Evolutionary conservation across 1,140 invertebrate genomes (phyloP).

Genomic region (Euura lappo): DNA sequence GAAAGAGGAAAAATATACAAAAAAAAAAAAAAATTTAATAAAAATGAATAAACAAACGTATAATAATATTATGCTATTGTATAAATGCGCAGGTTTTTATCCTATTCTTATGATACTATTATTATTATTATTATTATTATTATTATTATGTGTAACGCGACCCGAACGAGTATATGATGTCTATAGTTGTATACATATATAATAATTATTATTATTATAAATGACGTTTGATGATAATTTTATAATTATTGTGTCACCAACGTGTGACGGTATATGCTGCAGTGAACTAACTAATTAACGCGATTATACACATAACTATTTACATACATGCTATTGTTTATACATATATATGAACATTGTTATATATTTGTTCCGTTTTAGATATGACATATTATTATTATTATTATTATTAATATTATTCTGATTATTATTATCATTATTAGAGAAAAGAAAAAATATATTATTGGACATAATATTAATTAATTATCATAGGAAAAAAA

Average conservation of each 20-base stretch:
- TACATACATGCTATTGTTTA: not conserved
- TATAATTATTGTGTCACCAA: not conserved
- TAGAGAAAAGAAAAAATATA: not conserved
- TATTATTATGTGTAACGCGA: not conserved
- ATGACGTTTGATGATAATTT: not conserved
- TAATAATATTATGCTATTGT: not conserved
- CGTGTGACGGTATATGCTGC: not conserved
- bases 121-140: conserved; percentile 6
- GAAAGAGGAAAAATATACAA: too few relatives aligned
- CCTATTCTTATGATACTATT: not conserved
- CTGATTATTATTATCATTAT: not conserved
- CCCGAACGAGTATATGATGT: not conserved
- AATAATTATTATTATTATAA: not conserved
- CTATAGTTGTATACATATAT: not conserved
- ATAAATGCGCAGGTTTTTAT: not conserved
- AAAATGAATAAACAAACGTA: not conserved
- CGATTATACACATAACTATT: not conserved
- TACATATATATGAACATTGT: not conserved
- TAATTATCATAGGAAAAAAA: too few relatives aligned
- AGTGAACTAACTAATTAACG: not conserved
- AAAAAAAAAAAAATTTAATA: too few relatives aligned
- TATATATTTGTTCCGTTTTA: conserved; percentile 6
- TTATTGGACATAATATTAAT: not conserved
- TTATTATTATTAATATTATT: not conserved
- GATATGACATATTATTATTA: not conserved